Base-by-base conservation (phyloP, 1,140 invertebrate species). In the Phortica variegata region DNA sequence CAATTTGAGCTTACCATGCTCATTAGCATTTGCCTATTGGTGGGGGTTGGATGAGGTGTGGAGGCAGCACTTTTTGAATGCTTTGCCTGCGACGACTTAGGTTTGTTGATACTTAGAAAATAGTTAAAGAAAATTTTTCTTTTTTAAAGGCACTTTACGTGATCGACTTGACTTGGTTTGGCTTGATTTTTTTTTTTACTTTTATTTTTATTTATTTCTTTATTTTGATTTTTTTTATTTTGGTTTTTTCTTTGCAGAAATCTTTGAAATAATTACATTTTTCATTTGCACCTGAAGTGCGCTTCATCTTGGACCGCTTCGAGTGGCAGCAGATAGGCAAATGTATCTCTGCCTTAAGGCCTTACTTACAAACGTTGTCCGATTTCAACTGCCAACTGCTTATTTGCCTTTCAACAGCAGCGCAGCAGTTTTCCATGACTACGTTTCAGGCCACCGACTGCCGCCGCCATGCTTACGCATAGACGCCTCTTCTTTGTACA, bases 261-360 rank as follows among this genome's bases (percentile, higher is more conserved):
- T 68, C 63, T 68, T 69, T 51, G 54, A 68, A 63, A 68, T 68
- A 68, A 68, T 68, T 68, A 68, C 65, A 68, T 68, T 68, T 68
- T 68, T 68, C 63, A 63, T 68, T 61, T 68, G 58, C 63, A 68
- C 63, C 63, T 63, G 54, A 68, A 68, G 60, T 68, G 32, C n/a
- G 60, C 46, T 46, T 34, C 13, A 15, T 31, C 54, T 42, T 20
- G 42, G 49, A 18, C 33, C 23, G 10, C 23, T 26, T 26, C 10
- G 23, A 26, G n/a, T n/a, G n/a, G n/a, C n/a, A n/a, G n/a, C n/a
- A n/a, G n/a, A n/a, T n/a, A n/a, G n/a, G n/a, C n/a, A n/a, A n/a
- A n/a, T n/a, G n/a, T n/a, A 26, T 26, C 5, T 26, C 10, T 26
- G 23, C 10, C 23, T 26, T 26, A 6, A 26, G 23, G 23, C 23